phyloP scores from a whole-genome alignment of 2,888 invertebrate species.

The Plemyria rubiginata region DNA sequence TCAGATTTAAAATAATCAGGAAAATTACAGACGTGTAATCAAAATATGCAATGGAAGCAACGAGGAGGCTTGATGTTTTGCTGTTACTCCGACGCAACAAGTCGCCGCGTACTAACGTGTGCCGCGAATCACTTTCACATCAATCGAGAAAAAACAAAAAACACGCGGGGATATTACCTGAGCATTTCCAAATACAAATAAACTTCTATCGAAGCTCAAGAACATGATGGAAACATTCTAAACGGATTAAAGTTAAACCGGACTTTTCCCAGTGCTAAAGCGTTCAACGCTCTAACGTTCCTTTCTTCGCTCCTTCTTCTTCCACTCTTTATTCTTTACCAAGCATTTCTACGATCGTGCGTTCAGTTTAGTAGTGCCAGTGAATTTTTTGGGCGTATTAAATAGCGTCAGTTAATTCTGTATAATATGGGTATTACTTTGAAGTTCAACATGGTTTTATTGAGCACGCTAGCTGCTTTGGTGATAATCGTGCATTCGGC shows the following conservation, averaged over 20 bases:
- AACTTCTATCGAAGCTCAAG: slow-evolving; percentile 41
- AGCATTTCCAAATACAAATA: slow-evolving; percentile 47
- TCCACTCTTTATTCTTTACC: slow-evolving; percentile 38
- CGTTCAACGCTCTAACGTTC: slow-evolving; percentile 28
- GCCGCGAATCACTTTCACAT: slow-evolving; percentile 70
- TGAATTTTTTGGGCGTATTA: slow-evolving; percentile 42
- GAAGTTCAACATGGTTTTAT: slow-evolving; percentile 70
- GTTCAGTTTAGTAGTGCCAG: slow-evolving; percentile 43
- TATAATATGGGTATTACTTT: slow-evolving; percentile 78
- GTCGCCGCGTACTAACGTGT: slow-evolving; percentile 71
- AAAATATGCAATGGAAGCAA: slow-evolving; percentile 32
- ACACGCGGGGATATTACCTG: slow-evolving; percentile 65
- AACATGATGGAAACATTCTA: slow-evolving; percentile 40
- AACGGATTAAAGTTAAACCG: slow-evolving; percentile 12
- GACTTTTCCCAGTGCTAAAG: slow-evolving; percentile 9
- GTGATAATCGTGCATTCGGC: slow-evolving; percentile 78
- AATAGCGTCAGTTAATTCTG: slow-evolving; percentile 37
- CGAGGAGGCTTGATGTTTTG: slow-evolving; percentile 32
- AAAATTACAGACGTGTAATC: slow-evolving; percentile 22
- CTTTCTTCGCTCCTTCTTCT: slow-evolving; percentile 51
- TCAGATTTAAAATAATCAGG: slow-evolving; percentile 17
- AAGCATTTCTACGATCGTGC: slow-evolving; percentile 25
- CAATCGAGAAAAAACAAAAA: slow-evolving; percentile 48
- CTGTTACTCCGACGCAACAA: slow-evolving; percentile 60
- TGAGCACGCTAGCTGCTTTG: slow-evolving; percentile 79